phyloP scores from a whole-genome alignment of 2,888 invertebrate species.

The Nephrocerus scutellatus region DNA sequence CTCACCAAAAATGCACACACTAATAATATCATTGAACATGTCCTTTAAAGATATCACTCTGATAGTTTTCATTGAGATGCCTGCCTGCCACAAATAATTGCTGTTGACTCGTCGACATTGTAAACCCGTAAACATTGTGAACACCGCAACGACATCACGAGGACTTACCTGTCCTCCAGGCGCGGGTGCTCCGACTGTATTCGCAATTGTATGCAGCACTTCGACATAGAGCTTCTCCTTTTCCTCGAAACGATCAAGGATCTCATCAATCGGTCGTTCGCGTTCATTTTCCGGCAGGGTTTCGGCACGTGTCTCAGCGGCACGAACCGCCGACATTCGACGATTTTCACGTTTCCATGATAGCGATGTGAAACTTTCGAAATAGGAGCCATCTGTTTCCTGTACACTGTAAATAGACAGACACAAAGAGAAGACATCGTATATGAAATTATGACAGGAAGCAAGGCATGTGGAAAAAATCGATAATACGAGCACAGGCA shows the following conservation, averaged over 20 bases:
- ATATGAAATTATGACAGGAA: background rate
- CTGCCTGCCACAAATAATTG: too few relatives aligned
- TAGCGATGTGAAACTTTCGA: slow-evolving; percentile 86
- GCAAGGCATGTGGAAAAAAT: background rate
- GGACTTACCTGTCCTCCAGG: slow-evolving; percentile 58
- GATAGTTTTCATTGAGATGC: too few relatives aligned
- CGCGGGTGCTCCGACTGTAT: slow-evolving; percentile 75
- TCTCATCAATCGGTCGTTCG: slow-evolving; percentile 44
- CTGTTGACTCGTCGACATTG: too few relatives aligned
- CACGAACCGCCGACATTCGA: slow-evolving; percentile 67
- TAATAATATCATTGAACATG: too few relatives aligned
- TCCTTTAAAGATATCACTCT: too few relatives aligned
- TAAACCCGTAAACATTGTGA: too few relatives aligned
- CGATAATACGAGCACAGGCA: background rate
- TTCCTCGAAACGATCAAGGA: slow-evolving; percentile 45
- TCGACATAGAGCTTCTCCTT: slow-evolving; percentile 76
- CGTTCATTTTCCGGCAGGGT: slow-evolving; percentile 52
- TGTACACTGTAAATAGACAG: slow-evolving; percentile 62
- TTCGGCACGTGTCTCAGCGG: slow-evolving; percentile 68
- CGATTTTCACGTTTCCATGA: slow-evolving; percentile 90
- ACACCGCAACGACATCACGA: too few relatives aligned
- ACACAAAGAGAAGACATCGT: slow-evolving; percentile 7
- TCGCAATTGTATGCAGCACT: slow-evolving; percentile 92
- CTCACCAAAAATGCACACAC: too few relatives aligned
- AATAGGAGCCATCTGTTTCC: slow-evolving; percentile 90